Conservation (phyloP, 2,888 invertebrate genomes). For the Tetragonisca angustula region DNA sequence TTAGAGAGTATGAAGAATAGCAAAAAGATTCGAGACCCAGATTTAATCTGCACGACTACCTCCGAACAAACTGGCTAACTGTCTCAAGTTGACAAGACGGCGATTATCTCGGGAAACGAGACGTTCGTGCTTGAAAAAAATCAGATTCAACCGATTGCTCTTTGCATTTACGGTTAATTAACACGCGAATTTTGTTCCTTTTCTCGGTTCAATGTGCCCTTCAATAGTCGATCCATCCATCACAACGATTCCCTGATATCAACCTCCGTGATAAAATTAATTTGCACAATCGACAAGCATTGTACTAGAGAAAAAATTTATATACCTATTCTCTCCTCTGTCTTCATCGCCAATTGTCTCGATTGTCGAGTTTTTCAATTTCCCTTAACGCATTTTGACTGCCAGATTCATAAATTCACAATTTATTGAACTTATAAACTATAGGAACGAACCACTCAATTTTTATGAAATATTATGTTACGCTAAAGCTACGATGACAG, state of each 20-base stretch:
- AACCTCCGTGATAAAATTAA: conserved; percentile 9
- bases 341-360: neutral
- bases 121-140: conserved; percentile 30
- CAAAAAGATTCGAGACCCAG: neutral
- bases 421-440: too few relatives aligned
- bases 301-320: neutral
- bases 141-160: conserved; percentile 40
- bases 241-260: neutral
- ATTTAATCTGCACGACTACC: conserved; percentile 19
- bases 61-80: conserved; percentile 9
- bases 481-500: too few relatives aligned
- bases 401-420: too few relatives aligned
- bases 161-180: neutral
- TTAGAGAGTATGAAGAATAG: conserved; percentile 6
- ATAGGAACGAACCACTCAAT: too few relatives aligned
- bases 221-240: neutral
- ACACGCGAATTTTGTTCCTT: neutral
- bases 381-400: neutral
- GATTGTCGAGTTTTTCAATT: neutral
- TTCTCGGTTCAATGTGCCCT: neutral
- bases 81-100: conserved; percentile 32
- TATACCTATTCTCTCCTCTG: too few relatives aligned
- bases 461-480: too few relatives aligned
- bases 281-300: conserved; percentile 46
- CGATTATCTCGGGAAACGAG: conserved; percentile 18